These are phyloP conservation scores for Siniperca obscura DNA, from an alignment of 2,797 vertebrate genomes.

Conservation along the genomic window DNA sequence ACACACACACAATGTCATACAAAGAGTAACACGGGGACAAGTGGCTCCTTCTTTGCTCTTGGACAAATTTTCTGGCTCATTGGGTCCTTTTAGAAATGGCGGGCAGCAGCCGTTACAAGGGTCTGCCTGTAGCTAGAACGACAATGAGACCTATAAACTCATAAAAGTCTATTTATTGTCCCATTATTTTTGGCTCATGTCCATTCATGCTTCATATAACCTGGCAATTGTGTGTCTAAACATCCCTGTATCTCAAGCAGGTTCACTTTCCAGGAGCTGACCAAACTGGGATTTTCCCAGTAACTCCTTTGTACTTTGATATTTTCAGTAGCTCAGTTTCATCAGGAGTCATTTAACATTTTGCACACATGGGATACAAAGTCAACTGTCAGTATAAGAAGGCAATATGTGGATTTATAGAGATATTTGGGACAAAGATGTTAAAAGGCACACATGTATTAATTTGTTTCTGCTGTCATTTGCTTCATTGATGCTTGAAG, in stretches of 20 bases:
- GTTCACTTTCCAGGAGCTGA: neutral
- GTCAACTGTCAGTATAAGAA: neutral
- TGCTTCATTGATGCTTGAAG: neutral
- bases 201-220: constrained; percentile 23
- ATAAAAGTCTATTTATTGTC: constrained; percentile 52
- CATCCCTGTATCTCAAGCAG: neutral
- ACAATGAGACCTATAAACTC: constrained; percentile 52
- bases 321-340: neutral
- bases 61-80: constrained; percentile 69
- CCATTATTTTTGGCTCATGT: constrained; percentile 19
- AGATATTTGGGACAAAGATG: constrained; percentile 10
- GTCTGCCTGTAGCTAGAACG: constrained; percentile 40
- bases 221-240: neutral
- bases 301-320: neutral
- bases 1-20: constrained; percentile 11
- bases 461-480: constrained; percentile 13
- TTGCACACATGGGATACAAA: neutral
- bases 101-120: constrained; percentile 43
- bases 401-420: neutral
- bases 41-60: constrained; percentile 50
- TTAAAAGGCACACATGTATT: constrained; percentile 14
- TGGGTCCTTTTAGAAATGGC: constrained; percentile 59
- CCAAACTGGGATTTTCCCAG: neutral
- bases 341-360: neutral
- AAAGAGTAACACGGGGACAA: constrained; percentile 40